phyloP scores from a whole-genome alignment of 2,888 invertebrate species.

The Apamea epomidion region DNA sequence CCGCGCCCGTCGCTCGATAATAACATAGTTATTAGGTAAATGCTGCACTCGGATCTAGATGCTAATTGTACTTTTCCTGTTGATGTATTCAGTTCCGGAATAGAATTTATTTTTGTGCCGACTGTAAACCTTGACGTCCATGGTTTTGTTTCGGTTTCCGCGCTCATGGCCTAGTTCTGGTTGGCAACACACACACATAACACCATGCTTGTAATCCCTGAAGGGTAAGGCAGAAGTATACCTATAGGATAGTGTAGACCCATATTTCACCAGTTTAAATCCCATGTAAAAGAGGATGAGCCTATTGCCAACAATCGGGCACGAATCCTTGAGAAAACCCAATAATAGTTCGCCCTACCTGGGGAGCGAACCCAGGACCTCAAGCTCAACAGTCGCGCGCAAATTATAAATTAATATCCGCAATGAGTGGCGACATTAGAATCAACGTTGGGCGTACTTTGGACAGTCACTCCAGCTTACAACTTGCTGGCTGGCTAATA shows the following conservation, averaged over 20 bases:
- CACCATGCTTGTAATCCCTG: not conserved
- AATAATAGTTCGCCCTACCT: not conserved
- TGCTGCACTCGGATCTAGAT: slow-evolving; percentile 50
- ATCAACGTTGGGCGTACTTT: not conserved
- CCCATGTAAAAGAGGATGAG: not conserved
- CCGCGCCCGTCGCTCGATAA: slow-evolving; percentile 20
- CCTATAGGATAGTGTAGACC: not conserved
- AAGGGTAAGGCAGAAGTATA: not conserved
- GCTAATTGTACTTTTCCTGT: slow-evolving; percentile 75
- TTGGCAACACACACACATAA: not conserved
- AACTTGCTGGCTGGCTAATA: too few species aligned
- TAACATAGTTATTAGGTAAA: slow-evolving; percentile 57
- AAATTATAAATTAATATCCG: not conserved
- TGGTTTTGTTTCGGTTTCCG: slow-evolving; percentile 27
- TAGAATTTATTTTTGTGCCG: slow-evolving; percentile 43
- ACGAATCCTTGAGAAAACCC: not conserved
- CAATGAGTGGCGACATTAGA: not conserved
- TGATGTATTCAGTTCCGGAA: slow-evolving; percentile 46
- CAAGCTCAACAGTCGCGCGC: not conserved
- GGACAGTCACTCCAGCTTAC: not conserved
- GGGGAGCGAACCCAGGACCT: not conserved
- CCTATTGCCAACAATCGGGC: not conserved
- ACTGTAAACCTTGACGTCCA: slow-evolving; percentile 29
- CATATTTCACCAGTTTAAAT: not conserved
- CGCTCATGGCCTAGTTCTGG: slow-evolving; percentile 14